Evolutionary conservation across 2,113 vertebrate species (phyloP), one percentile per base, ranked within the genome.

Genomic region (Odontophorus gujanensis): DNA sequence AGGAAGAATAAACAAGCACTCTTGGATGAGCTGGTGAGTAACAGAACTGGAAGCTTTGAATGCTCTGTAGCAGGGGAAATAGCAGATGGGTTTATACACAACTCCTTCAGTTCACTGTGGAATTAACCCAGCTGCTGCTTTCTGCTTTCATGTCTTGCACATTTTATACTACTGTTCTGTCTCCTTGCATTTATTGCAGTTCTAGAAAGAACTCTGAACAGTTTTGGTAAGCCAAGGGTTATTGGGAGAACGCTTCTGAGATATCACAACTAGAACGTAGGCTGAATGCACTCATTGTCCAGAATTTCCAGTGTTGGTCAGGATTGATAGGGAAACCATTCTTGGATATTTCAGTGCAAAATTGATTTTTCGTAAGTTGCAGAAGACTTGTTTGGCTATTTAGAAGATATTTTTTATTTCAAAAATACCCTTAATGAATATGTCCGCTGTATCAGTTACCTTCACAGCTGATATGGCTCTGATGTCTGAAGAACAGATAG

Each of bases 1-100:
- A 98, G 98, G 96, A 99, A 99, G 97, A 99, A 98, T 97, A 99
- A 99, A 85, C 99, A 99, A 96, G 98, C 99, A 42, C 98, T 99
- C 82, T 97, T 99, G 95, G 99, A 99, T 95, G 98, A 99, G 93
- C 97, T 99, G 98, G 99, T 99, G 97, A 95, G 98, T 96, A 53
- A 38, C 40, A 65, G 81, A 92, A 32, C n/a, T 30, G 82, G 45
- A 57, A 47, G 22, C 36, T 87, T 73, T 77, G 42, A 80, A 28
- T 9, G 38, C 55, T 87, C 17, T 13, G 11, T 36, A 69, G 45
- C 30, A 50, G 50, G 65, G 45, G 57, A 62, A 80, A 43, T n/a
- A 80, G 51, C 34, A 32, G 28, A 21, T 72, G 15, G 11, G 1
- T 13, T 36, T 63, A 24, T 11, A 8, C 63, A 53, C 11, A n/a